phyloP scores from a whole-genome alignment of 2,797 vertebrate species.

The Dromococcyx pavoninus region DNA sequence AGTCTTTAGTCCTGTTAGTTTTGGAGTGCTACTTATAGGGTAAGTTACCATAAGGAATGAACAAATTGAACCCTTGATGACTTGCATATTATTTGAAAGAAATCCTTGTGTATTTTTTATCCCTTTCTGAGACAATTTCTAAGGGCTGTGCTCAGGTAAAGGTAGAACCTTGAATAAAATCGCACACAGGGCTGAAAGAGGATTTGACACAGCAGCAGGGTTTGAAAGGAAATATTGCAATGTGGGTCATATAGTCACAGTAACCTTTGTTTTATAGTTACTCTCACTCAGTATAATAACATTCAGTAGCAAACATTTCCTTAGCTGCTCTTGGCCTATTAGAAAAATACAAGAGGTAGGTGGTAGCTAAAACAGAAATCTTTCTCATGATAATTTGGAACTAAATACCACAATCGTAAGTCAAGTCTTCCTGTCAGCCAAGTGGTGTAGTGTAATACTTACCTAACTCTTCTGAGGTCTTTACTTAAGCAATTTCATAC shows the following conservation, averaged over 20 bases:
- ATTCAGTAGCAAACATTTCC: not conserved
- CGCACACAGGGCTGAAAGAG: not conserved
- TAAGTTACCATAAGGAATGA: not conserved
- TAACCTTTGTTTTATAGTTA: slow-evolving; percentile 2
- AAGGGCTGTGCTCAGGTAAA: not conserved
- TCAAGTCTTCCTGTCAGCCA: slow-evolving; percentile 35
- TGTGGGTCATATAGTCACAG: not conserved
- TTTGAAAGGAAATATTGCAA: not conserved
- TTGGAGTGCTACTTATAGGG: not conserved
- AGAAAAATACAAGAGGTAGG: not conserved
- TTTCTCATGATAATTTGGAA: slow-evolving; percentile 6
- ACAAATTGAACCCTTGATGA: not conserved
- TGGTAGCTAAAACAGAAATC: not conserved
- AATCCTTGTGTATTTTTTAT: not conserved
- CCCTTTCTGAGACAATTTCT: not conserved
- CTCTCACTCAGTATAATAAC: not conserved
- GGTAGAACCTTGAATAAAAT: not conserved
- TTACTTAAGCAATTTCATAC: slow-evolving; percentile 40
- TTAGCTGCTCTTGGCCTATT: not conserved
- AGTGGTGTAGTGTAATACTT: slow-evolving; percentile 37
- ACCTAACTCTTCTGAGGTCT: slow-evolving; percentile 44
- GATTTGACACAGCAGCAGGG: not conserved
- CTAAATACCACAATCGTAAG: slow-evolving; percentile 37
- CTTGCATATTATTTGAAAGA: not conserved
- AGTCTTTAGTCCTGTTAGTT: not conserved